Evolutionary conservation across 2,888 invertebrate genomes (phyloP).

Genomic region (Aphidoletes aphidimyza): DNA sequence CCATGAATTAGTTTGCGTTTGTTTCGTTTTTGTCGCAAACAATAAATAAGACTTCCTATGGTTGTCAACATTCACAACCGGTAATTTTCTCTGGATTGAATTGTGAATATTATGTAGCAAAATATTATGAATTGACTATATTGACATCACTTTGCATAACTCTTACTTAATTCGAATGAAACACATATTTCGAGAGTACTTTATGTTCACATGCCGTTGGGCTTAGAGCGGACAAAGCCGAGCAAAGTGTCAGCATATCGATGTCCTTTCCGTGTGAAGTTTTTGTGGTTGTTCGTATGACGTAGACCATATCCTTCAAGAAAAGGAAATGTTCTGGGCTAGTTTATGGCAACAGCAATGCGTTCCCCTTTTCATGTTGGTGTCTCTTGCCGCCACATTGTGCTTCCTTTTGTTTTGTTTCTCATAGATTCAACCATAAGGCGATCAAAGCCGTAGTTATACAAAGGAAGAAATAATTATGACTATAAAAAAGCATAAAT

Average conservation of each 20-base stretch:
- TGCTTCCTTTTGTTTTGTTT: not conserved
- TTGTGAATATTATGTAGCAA: not conserved
- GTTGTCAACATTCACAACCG: not conserved
- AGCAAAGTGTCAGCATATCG: too few species aligned
- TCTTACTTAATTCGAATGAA: not conserved
- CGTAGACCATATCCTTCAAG: not conserved
- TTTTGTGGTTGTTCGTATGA: not conserved
- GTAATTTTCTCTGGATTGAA: not conserved
- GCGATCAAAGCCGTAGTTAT: not conserved
- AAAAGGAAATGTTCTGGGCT: conserved; percentile 35
- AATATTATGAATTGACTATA: not conserved
- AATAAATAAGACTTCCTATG: conserved; percentile 39
- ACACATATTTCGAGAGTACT: not conserved
- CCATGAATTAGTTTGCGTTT: conserved; percentile 9
- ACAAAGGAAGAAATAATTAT: not conserved
- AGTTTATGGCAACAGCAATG: conserved; percentile 30
- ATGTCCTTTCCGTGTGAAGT: not conserved
- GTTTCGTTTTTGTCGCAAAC: not conserved
- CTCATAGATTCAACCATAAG: not conserved
- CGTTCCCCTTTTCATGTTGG: not conserved
- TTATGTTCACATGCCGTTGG: too few species aligned
- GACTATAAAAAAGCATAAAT: conserved; percentile 41
- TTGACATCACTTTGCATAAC: not conserved
- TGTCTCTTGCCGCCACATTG: not conserved
- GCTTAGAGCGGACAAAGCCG: too few species aligned